Base-by-base conservation (phyloP, 2,797 vertebrate species). In the Clamator glandarius region DNA sequence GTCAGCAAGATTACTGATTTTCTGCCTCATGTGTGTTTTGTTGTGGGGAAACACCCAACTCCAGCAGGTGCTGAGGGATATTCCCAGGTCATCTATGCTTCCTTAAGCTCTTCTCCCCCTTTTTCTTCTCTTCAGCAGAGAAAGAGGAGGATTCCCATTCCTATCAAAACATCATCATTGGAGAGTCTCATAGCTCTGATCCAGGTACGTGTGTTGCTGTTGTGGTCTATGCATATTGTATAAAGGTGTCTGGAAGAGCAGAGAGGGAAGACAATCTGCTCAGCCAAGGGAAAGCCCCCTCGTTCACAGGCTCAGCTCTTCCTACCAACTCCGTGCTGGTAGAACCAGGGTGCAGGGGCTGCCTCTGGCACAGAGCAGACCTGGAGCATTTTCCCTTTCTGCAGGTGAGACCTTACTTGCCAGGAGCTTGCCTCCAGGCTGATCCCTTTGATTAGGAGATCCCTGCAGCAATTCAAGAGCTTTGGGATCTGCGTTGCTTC, bases 81-180 rank as follows among this genome's bases (percentile, higher is more conserved):
- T 57, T 33, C 52, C 61, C 24, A 13, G 4, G 18, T 46, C 66
- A 58, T 15, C 63, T 48, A 7, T 0, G 1, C 21, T 50, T 62
- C 67, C 4, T 8, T 15, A 35, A 35, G 19, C 12, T 16, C 24
- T 57, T 78, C 39, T 35, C 2, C 16, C 19, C 23, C 8, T 48
- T 11, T 69, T 59, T 72, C 6, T 50, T 91, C 58, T 74, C 67
- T 58, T 80, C 24, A 2, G 24, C 89, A 97, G 96, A 87, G 41
- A 92, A 95, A 19, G 96, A 96, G 0, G 95, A 97, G 3, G 97
- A 98, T 35, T 46, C 88, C 35, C 50, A 62, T 28, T 97, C 97
- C 67, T 98, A 98, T 2, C 93, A 98, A 73, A 98, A 98, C 0
- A 85, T 98, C 41, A 39, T 90, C 42, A 24, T 93, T 76, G 89